A percentile compares a stretch with the other conserved stretches of the same genome.
phyloP scores from a whole-genome alignment of 2,888 invertebrate genomes.

The Latheticus oryzae region DNA sequence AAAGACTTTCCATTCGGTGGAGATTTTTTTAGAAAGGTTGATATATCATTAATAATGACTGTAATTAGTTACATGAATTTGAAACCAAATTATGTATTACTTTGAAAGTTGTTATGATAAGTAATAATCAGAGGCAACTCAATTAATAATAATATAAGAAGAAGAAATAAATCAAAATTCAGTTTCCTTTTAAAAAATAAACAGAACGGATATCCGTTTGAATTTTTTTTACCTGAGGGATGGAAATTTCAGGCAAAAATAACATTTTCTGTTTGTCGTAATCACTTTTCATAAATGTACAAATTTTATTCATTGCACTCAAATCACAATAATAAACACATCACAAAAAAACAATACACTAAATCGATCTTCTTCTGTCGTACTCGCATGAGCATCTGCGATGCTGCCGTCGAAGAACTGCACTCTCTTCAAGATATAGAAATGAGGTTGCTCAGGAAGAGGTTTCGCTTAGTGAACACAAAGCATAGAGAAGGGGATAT shows the following conservation, averaged over 20 bases:
- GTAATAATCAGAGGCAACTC: neutral
- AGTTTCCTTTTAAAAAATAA: neutral
- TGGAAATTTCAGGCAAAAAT: conserved; percentile 60
- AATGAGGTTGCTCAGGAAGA: conserved; percentile 60
- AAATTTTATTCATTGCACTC: conserved; percentile 57
- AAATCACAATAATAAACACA: conserved; percentile 24
- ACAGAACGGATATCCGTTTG: conserved; percentile 18
- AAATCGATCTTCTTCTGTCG: conserved; percentile 45
- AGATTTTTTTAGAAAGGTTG: conserved; percentile 29
- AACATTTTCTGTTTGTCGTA: conserved; percentile 56
- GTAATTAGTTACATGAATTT: conserved; percentile 26
- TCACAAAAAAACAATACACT: conserved; percentile 44
- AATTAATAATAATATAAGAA: neutral
- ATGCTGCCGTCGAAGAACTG: conserved; percentile 50
- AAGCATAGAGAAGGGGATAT: conserved; percentile 47
- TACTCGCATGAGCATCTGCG: conserved; percentile 51
- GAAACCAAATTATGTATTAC: conserved; percentile 5
- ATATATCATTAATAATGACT: conserved; percentile 6
- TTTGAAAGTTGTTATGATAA: conserved; percentile 25
- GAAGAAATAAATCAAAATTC: neutral
- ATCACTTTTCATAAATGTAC: conserved; percentile 57
- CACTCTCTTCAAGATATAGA: conserved; percentile 57
- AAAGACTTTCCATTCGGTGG: conserved; percentile 6
- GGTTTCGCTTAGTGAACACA: conserved; percentile 57
- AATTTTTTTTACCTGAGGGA: conserved; percentile 57